Conservation (phyloP, 2,797 vertebrate species). For the Hafferia zeledoni region DNA sequence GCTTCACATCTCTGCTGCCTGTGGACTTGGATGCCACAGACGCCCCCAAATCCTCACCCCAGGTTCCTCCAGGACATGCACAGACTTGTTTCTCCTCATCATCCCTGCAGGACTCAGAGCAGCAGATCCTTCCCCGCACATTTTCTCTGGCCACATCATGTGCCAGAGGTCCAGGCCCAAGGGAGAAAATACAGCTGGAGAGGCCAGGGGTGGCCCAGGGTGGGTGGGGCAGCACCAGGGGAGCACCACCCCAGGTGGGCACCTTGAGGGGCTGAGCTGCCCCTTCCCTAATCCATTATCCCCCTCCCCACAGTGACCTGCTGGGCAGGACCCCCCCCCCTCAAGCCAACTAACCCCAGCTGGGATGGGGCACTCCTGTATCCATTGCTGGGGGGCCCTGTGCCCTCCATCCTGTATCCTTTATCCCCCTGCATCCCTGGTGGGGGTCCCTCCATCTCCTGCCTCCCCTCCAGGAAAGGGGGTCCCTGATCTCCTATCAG, state of each 20-base stretch:
- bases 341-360: accelerated
- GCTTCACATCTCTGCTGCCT: neutral
- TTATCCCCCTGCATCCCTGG: no score
- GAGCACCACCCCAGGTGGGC: neutral
- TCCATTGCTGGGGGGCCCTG: accelerated
- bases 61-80: neutral
- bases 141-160: neutral
- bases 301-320: accelerated
- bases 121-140: neutral
- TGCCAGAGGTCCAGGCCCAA: accelerated
- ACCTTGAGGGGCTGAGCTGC: accelerated
- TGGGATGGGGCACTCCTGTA: neutral
- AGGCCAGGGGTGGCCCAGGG: accelerated
- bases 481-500: neutral
- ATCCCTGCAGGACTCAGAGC: neutral
- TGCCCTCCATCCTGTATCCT: neutral
- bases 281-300: neutral
- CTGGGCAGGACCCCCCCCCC: neutral
- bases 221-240: neutral
- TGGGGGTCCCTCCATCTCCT: no score
- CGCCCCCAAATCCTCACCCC: neutral
- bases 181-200: accelerated
- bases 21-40: neutral
- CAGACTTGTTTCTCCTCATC: conserved; percentile 22
- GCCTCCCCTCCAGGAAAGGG: neutral